Evolutionary conservation across 2,888 invertebrate genomes (phyloP).

Genomic region (Rhaphigaster nebulosa): DNA sequence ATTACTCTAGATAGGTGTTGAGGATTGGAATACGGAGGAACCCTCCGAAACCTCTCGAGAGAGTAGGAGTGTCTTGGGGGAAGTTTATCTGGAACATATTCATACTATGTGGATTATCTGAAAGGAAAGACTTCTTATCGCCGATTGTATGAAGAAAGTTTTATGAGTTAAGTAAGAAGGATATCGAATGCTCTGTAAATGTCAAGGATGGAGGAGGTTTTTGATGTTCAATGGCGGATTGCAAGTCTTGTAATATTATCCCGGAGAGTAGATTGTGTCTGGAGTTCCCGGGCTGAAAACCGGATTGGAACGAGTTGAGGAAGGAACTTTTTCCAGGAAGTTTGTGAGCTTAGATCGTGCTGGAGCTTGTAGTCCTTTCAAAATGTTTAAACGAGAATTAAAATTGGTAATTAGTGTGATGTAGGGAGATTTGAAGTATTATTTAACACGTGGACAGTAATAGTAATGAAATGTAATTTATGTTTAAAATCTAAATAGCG

Average conservation of each 20-base stretch:
- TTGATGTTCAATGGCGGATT: not conserved
- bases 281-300: not conserved
- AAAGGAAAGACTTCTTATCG: not conserved
- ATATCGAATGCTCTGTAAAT: not conserved
- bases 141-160: not conserved
- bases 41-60: too few relatives aligned
- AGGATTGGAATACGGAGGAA: too few relatives aligned
- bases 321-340: constrained; percentile 23
- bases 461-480: too few relatives aligned
- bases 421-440: too few relatives aligned
- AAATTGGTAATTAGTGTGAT: too few relatives aligned
- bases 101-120: not conserved
- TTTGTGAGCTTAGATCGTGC: not conserved
- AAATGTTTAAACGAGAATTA: not conserved
- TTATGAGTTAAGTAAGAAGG: not conserved
- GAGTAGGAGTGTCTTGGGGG: too few relatives aligned
- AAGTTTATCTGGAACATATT: not conserved
- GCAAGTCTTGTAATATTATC: not conserved
- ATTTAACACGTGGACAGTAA: too few relatives aligned
- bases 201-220: not conserved
- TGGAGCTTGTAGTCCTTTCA: not conserved
- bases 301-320: constrained; percentile 11
- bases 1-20: too few relatives aligned
- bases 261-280: not conserved
- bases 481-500: too few relatives aligned